phyloP scores from a whole-genome alignment of 2,113 vertebrate species.

The Psilopsiagon aymara region DNA sequence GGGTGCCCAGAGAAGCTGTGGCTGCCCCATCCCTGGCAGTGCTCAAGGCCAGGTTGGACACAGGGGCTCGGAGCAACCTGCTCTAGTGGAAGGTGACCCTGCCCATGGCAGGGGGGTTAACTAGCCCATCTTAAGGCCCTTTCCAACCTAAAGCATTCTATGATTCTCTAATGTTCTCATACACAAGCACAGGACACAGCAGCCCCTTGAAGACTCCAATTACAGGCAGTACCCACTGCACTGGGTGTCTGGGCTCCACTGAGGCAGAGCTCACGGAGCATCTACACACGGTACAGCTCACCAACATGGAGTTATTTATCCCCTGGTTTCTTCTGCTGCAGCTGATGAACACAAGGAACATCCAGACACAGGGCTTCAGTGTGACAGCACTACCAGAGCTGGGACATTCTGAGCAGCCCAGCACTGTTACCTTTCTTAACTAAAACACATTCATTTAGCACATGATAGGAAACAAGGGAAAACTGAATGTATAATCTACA shows the following conservation, averaged over 20 bases:
- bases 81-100: neutral
- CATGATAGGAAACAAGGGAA: neutral
- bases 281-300: accelerated
- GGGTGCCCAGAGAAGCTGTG: neutral
- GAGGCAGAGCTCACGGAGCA: neutral
- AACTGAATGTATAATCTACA: neutral
- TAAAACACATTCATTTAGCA: neutral
- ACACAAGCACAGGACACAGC: neutral
- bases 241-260: neutral
- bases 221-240: neutral
- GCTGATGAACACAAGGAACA: neutral
- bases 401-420: neutral
- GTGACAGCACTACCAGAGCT: neutral
- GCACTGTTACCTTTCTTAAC: neutral
- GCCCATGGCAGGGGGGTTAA: neutral
- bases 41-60: neutral
- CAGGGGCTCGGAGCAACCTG: neutral
- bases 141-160: neutral
- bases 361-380: neutral
- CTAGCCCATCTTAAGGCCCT: neutral
- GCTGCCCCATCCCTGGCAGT: neutral
- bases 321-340: neutral
- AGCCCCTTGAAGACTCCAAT: no score
- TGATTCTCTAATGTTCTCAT: neutral
- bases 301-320: neutral